Evolutionary conservation across 2,888 invertebrate genomes (phyloP).

Genomic region (Sphaerophoria taeniata): DNA sequence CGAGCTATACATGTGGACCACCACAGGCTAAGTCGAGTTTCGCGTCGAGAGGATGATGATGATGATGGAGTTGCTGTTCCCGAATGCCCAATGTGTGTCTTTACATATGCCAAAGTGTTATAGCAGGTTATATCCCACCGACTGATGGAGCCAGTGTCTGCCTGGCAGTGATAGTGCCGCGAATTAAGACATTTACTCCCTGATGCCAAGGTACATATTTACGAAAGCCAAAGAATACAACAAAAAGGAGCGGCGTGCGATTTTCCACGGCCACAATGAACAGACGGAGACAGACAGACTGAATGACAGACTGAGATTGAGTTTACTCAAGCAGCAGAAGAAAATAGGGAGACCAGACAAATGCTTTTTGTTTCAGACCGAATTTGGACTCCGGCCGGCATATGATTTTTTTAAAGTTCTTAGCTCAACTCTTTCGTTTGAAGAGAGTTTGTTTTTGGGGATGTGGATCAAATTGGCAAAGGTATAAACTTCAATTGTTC

Average conservation of each 20-base stretch:
- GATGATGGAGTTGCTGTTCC: slow-evolving; percentile 71
- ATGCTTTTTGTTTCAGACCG: neutral
- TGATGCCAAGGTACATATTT: slow-evolving; percentile 71
- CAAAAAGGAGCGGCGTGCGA: slow-evolving; percentile 31
- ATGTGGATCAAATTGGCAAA: too few species aligned
- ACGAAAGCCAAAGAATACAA: slow-evolving; percentile 33
- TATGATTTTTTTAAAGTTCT: neutral
- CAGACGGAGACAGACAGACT: slow-evolving; percentile 41
- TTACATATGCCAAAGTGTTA: slow-evolving; percentile 68
- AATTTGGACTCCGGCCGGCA: neutral
- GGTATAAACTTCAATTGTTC: too few species aligned
- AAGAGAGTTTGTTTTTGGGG: neutral
- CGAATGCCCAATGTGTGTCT: slow-evolving; percentile 69
- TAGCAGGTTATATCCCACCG: slow-evolving; percentile 64
- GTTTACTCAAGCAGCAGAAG: neutral
- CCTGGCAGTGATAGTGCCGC: slow-evolving; percentile 67
- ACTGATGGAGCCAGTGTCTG: slow-evolving; percentile 42
- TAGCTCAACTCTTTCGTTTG: neutral
- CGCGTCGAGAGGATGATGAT: slow-evolving; percentile 72
- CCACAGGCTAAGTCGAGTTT: slow-evolving; percentile 70
- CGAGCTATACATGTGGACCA: slow-evolving; percentile 62
- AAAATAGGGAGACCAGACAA: slow-evolving; percentile 5
- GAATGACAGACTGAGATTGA: slow-evolving; percentile 17
- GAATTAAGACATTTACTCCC: slow-evolving; percentile 74
- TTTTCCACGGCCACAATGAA: slow-evolving; percentile 62